phyloP scores from a whole-genome alignment of 2,888 invertebrate species.

The Drosophila paramelanica region DNA sequence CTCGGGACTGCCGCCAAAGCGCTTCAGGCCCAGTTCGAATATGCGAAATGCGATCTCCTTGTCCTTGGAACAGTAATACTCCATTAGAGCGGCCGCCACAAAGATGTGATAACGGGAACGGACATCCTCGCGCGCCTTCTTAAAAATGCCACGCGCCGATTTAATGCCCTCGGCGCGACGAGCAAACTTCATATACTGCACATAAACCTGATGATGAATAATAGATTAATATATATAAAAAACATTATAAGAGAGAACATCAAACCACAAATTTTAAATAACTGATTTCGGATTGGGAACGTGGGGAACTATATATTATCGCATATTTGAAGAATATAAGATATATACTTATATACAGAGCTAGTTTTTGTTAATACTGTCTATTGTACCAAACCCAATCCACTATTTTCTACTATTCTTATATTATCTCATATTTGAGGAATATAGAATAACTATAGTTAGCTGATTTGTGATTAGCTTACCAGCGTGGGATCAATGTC shows the following conservation, averaged over 20 bases:
- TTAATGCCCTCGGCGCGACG: slow-evolving; percentile 99
- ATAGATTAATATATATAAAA: not conserved
- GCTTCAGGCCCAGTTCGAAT: slow-evolving; percentile 98
- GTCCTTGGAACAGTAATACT: slow-evolving; percentile 99
- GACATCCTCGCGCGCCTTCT: slow-evolving; percentile 95
- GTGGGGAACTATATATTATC: too few relatives aligned
- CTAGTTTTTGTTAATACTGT: too few relatives aligned
- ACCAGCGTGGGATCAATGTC: slow-evolving; percentile 98
- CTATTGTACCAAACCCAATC: too few relatives aligned
- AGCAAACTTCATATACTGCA: slow-evolving; percentile 99
- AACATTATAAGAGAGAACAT: too few relatives aligned
- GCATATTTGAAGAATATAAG: too few relatives aligned
- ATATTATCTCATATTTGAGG: too few relatives aligned
- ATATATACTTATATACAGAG: too few relatives aligned
- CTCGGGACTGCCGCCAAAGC: slow-evolving; percentile 97
- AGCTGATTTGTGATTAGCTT: slow-evolving; percentile 70
- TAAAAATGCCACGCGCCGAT: slow-evolving; percentile 97
- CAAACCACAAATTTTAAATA: too few relatives aligned
- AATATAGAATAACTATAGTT: too few relatives aligned
- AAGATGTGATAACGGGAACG: slow-evolving; percentile 96
- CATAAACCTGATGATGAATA: slow-evolving; percentile 89
- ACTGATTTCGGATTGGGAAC: too few relatives aligned
- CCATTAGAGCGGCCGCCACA: slow-evolving; percentile 98
- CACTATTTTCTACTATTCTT: too few relatives aligned
- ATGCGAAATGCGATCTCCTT: slow-evolving; percentile 98